These are phyloP conservation scores for Thryonomys swinderianus DNA, from an alignment of 2,113 vertebrate genomes.

Conservation along the genomic window DNA sequence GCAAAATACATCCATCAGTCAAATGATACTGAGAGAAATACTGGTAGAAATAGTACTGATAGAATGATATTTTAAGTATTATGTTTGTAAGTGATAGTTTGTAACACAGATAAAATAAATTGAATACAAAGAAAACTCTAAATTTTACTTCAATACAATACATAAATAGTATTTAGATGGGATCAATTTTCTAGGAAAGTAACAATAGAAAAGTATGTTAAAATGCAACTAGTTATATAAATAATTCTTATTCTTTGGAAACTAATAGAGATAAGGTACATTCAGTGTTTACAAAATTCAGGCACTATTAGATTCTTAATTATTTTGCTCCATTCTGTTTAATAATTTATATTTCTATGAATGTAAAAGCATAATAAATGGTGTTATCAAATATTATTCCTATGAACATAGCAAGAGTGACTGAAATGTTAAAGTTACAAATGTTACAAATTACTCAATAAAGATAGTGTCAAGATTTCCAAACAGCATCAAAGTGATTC, in stretches of 20 bases:
- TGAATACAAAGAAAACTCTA: not conserved
- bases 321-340: not conserved
- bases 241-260: not conserved
- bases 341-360: not conserved
- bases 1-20: not conserved
- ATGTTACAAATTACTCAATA: no score
- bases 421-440: slow-evolving; percentile 14
- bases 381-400: not conserved
- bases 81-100: not conserved
- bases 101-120: not conserved
- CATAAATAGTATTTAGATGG: not conserved
- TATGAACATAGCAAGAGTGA: not conserved
- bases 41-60: not conserved
- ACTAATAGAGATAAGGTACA: not conserved
- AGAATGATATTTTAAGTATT: not conserved
- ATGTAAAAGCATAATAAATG: not conserved
- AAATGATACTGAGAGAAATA: not conserved
- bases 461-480: not conserved
- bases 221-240: not conserved
- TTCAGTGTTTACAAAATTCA: not conserved
- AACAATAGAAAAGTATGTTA: not conserved
- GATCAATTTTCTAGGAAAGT: not conserved
- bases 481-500: not conserved
- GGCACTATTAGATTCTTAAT: no score
- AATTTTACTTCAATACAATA: not conserved